Percentiles rank a stretch among this genome's conserved stretches.
These are phyloP conservation scores for Columba janthina DNA, from an alignment of 2,113 vertebrate genomes.

Conservation along the genomic window DNA sequence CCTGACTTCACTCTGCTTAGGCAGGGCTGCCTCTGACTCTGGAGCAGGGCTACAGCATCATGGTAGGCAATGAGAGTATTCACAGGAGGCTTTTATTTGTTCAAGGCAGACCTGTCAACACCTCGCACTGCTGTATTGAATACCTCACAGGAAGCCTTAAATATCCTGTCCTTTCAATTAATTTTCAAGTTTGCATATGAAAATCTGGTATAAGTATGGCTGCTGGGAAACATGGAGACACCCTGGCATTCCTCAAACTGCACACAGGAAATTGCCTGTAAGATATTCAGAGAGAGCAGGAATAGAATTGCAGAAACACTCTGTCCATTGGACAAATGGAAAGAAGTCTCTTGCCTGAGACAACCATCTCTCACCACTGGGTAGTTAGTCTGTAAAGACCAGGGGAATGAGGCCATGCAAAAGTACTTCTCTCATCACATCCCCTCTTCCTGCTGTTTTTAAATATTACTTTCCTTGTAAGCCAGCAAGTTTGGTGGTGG, in stretches of 20 bases:
- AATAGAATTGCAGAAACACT: neutral
- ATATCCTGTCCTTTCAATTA: neutral
- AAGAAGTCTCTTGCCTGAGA: neutral
- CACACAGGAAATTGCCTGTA: neutral
- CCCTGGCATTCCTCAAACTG: neutral
- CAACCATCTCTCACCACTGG: neutral
- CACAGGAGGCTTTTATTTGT: neutral
- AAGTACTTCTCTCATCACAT: neutral
- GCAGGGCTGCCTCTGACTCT: neutral
- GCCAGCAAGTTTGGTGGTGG: neutral
- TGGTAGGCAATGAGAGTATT: neutral
- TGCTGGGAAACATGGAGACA: neutral
- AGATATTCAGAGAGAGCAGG: neutral
- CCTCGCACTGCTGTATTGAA: neutral
- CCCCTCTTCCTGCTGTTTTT: neutral
- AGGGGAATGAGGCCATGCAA: neutral
- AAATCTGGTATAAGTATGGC: neutral
- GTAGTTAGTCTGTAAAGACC: neutral
- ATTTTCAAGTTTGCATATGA: neutral
- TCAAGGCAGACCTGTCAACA: neutral
- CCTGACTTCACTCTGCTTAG: neutral
- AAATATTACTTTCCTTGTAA: neutral
- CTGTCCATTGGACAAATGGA: neutral
- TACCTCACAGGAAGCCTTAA: neutral
- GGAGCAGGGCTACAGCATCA: neutral